Evolutionary conservation across 2,797 vertebrate species (phyloP), one percentile per base, ranked within the genome.

Genomic region (Tragelaphus eurycerus): DNA sequence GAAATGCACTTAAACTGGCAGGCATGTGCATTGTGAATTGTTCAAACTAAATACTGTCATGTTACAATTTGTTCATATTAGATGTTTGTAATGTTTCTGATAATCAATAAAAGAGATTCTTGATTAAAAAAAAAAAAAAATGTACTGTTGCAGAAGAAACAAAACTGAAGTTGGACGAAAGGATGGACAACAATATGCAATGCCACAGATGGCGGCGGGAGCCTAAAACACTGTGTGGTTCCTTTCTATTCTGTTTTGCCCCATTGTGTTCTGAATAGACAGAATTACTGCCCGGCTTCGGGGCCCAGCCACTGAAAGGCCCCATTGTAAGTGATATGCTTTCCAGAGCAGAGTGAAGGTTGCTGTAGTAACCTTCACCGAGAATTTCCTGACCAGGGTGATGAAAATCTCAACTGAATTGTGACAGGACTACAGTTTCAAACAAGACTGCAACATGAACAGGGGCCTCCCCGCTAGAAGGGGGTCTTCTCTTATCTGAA

Each of bases 351-450:
- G 83, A 96, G 90, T n/a, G 71, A 62, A 97, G 96, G 97, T 97
- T 97, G 97, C 97, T 97, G 96, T 95, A 96, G 97, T 94, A 97
- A 97, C 96, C 92, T 97, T 97, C 96, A 71, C 94, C 38, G 55
- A 55, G 94, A 90, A 97, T 93, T 97, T 98, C 97, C 97, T 98
- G 97, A 95, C 93, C 89, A 84, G 86, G 21, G 89, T 81, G 97
- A 97, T 93, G 95, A 90, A 96, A 97, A 97, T 97, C 92, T 92
- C 95, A 71, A 85, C 81, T 6, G 55, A 91, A 95, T 14, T 92
- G 90, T 93, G 91, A 93, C 92, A 95, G 62, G 54, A 86, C 81
- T 85, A 74, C 60, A 76, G 93, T 76, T 90, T 76, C 90, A 90
- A 59, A 94, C 27, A 59, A 76, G 79, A 59, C 54, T 13, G 64